Base-by-base conservation (phyloP, 2,113 vertebrate species). In the Delphinapterus leucas region DNA sequence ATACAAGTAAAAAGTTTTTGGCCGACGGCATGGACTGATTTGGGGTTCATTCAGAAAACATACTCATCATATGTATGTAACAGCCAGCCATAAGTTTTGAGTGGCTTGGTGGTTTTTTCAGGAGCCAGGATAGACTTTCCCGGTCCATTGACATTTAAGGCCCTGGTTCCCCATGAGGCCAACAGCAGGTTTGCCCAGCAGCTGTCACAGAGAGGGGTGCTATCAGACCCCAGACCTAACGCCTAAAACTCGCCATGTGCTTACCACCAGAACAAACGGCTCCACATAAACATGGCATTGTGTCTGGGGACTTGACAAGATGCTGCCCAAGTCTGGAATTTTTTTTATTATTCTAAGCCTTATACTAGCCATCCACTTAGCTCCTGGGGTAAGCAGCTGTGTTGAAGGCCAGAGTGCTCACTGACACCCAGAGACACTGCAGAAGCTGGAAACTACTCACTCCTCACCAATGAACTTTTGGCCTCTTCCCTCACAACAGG, bases 41-140 rank as follows among this genome's bases (percentile, higher is more conserved):
- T 90, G 58, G 20, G 36, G 28, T 95, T 67, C 55, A 7, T 85
- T 93, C 88, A 77, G 88, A 93, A 89, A 80, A 74, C 53, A 76
- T 33, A 76, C n/a, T 33, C 21, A 7, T 25, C 38, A 15, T 25
- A 28, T 77, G 13, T 55, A 36, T 26, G 15, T 17, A 77, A 31
- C 55, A 94, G 65, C 17, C 13, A 33, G 4, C 26, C 67, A 20
- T 13, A 26, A 60, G 18, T 53, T 70, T 58, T 17, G 60, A 47
- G 31, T 28, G 12, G 55, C 33, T 74, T 26, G 65, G 28, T 73
- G 36, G 33, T n/a, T 70, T 92, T 80, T 82, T 70, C 67, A 55
- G n/a, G 55, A 82, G 26, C 0, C 0, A 6, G 7, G 13, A 25
- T 47, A 31, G 68, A 87, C 21, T n/a, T 21, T 60, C 33, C 38